These are phyloP conservation scores for Crotophaga sulcirostris DNA, from an alignment of 2,113 vertebrate species.

Conservation along the genomic window DNA sequence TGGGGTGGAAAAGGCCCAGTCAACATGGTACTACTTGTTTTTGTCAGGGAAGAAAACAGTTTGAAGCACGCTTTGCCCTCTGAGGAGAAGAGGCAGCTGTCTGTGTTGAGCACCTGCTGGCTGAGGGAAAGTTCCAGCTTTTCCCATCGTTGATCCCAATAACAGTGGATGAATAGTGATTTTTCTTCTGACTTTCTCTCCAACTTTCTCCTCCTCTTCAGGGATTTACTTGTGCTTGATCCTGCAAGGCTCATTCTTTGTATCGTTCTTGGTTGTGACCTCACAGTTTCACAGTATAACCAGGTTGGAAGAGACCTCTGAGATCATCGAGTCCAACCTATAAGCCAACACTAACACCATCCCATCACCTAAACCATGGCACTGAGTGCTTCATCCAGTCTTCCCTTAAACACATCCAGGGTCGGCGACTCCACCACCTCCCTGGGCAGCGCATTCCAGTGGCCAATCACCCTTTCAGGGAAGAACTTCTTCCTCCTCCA, in stretches of 20 bases:
- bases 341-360: too few relatives aligned
- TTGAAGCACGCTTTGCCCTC: not conserved
- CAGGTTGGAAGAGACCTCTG: too few relatives aligned
- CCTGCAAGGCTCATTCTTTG: not conserved
- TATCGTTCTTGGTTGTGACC: not conserved
- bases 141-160: not conserved
- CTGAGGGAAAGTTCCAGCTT: not conserved
- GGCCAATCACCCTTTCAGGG: too few relatives aligned
- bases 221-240: not conserved
- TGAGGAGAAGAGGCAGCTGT: not conserved
- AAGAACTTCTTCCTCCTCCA: too few relatives aligned
- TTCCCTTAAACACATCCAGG: too few relatives aligned
- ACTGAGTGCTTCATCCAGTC: too few relatives aligned
- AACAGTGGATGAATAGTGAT: fast-evolving
- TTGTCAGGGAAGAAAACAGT: not conserved
- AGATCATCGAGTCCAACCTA: too few relatives aligned
- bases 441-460: too few relatives aligned
- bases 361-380: too few relatives aligned
- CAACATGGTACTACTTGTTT: not conserved
- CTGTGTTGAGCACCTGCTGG: not conserved
- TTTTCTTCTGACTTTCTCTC: not conserved
- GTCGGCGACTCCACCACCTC: too few relatives aligned
- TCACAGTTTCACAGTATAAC: too few relatives aligned
- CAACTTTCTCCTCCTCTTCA: not conserved
- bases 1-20: not conserved